Evolutionary conservation across 2,797 vertebrate species (phyloP).

Genomic region (Coregonus suidteri): DNA sequence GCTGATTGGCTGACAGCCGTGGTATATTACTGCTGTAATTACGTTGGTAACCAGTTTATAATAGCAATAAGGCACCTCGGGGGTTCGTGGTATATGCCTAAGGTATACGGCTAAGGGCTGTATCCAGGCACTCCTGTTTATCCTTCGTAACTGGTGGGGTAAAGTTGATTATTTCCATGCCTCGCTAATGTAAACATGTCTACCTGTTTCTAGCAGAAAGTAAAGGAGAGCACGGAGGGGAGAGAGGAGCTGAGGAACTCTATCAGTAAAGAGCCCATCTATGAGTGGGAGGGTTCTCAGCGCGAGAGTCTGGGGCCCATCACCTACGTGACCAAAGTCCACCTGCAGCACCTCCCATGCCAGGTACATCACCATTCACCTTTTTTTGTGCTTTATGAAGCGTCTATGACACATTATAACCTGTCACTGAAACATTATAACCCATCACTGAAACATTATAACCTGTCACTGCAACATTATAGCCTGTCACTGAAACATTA

Average conservation of each 20-base stretch:
- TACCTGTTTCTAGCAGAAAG: conserved; percentile 55
- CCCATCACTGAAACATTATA: conserved; percentile 23
- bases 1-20: too few relatives aligned
- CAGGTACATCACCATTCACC: conserved; percentile 74
- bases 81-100: too few relatives aligned
- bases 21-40: too few relatives aligned
- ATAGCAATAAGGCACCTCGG: too few relatives aligned
- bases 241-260: conserved; percentile 86
- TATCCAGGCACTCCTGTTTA: not conserved
- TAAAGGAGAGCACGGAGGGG: conserved; percentile 43
- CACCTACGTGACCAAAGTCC: conserved; percentile 86
- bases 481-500: not conserved
- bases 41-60: too few relatives aligned
- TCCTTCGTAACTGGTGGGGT: not conserved
- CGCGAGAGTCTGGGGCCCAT: conserved; percentile 82
- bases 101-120: too few relatives aligned
- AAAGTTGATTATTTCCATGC: not conserved
- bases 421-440: conserved; percentile 24
- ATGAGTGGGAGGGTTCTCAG: conserved; percentile 85
- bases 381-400: not conserved
- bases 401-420: not conserved
- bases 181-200: conserved; percentile 1
- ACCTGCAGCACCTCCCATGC: conserved; percentile 90
- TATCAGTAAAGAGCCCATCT: conserved; percentile 82
- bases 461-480: not conserved